phyloP scores from a whole-genome alignment of 92 coral and sea anemone genomes.

The Desmophyllum pertusum region DNA sequence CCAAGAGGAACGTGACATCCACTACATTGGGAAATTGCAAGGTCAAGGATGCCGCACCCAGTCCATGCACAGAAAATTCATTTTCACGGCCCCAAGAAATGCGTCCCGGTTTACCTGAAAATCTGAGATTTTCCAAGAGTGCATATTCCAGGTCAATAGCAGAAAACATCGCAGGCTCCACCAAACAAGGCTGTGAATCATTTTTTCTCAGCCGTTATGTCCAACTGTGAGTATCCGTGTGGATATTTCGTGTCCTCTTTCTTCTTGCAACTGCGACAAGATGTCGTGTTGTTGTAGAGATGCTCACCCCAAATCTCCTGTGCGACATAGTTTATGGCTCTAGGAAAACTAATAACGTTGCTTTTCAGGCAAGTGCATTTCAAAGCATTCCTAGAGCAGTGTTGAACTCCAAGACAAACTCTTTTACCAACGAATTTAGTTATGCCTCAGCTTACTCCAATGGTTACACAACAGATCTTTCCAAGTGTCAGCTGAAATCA shows the following conservation, averaged over 20 bases:
- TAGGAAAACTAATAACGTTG: background rate
- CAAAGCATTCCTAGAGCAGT: background rate
- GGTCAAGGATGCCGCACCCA: background rate
- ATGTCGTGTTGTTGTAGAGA: background rate
- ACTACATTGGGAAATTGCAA: conserved; percentile 3
- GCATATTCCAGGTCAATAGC: background rate
- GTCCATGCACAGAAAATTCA: background rate
- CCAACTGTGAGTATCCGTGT: conserved; percentile 48
- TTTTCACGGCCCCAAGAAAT: background rate
- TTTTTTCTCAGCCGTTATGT: conserved; percentile 2
- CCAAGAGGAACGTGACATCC: background rate
- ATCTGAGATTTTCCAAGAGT: background rate
- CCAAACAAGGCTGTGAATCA: conserved; percentile 20
- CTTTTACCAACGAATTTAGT: background rate
- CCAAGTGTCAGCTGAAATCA: conserved; percentile 17
- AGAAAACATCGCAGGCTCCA: background rate
- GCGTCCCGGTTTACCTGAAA: conserved; percentile 2
- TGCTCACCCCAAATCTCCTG: background rate
- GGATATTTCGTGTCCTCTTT: conserved; percentile 37
- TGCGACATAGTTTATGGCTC: background rate
- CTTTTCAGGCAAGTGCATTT: background rate
- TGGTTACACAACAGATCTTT: background rate
- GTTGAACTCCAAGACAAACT: background rate
- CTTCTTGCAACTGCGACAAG: conserved; percentile 14
- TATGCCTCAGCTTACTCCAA: background rate